A percentile compares a stretch with the other conserved stretches of the same genome.
Evolutionary conservation across 2,888 invertebrate genomes (phyloP).

Genomic region (Meiosimyza platycephala): DNA sequence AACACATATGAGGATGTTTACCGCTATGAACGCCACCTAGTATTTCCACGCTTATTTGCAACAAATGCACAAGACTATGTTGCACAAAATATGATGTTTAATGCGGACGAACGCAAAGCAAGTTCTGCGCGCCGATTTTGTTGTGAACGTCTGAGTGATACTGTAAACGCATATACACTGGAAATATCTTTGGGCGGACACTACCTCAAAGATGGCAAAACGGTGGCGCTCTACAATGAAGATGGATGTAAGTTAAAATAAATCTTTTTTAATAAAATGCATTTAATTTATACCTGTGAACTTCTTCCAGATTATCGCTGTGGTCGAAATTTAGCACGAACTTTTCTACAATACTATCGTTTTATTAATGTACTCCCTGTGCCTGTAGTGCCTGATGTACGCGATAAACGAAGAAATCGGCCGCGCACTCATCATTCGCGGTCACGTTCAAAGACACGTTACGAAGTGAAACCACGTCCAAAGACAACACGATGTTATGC

Average conservation of each 20-base stretch:
- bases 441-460: slow-evolving; percentile 63
- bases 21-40: slow-evolving; percentile 93
- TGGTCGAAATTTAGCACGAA: slow-evolving; percentile 80
- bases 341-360: slow-evolving; percentile 85
- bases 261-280: background rate
- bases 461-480: slow-evolving; percentile 67
- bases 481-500: slow-evolving; percentile 69
- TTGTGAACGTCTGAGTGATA: slow-evolving; percentile 79
- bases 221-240: slow-evolving; percentile 88
- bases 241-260: slow-evolving; percentile 87
- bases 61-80: slow-evolving; percentile 91
- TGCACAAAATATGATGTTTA: slow-evolving; percentile 88
- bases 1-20: slow-evolving; percentile 91
- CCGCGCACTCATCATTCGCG: slow-evolving; percentile 64
- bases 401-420: slow-evolving; percentile 60
- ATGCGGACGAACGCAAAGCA: slow-evolving; percentile 85
- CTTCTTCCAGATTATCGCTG: slow-evolving; percentile 76
- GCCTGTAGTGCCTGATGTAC: slow-evolving; percentile 66
- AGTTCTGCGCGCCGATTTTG: slow-evolving; percentile 90
- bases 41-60: slow-evolving; percentile 92
- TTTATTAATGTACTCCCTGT: slow-evolving; percentile 76
- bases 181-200: slow-evolving; percentile 94
- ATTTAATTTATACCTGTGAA: background rate
- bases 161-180: slow-evolving; percentile 88
- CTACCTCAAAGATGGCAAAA: slow-evolving; percentile 75